A percentile compares a stretch with the other conserved stretches of the same genome.
phyloP scores from a whole-genome alignment of 2,888 invertebrate species.

The Latrodectus elegans region DNA sequence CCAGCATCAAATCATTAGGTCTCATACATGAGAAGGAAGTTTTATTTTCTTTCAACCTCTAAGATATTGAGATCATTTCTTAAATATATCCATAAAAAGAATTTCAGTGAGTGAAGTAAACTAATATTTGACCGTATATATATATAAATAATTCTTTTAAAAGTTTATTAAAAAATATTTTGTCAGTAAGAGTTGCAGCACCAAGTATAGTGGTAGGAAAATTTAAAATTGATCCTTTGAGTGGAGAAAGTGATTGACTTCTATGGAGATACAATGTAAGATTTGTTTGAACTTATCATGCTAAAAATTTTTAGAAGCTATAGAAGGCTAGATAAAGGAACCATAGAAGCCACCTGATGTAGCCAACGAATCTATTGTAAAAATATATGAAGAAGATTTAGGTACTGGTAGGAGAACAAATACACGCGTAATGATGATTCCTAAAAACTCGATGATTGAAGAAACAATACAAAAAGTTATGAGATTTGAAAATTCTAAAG shows the following conservation, averaged over 20 bases:
- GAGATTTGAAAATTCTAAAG: slow-evolving; percentile 9
- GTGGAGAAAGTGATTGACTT: slow-evolving; percentile 10
- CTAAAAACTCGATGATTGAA: slow-evolving; percentile 37
- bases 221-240: not conserved
- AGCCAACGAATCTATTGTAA: not conserved
- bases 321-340: slow-evolving; percentile 11
- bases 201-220: not conserved
- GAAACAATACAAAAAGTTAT: slow-evolving; percentile 27
- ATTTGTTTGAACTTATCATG: not conserved
- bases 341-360: not conserved
- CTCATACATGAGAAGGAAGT: too few relatives aligned
- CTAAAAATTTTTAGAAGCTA: not conserved
- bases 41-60: too few relatives aligned
- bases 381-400: not conserved
- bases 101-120: too few relatives aligned
- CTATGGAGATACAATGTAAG: slow-evolving; percentile 8
- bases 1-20: too few relatives aligned
- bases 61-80: too few relatives aligned
- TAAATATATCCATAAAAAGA: too few relatives aligned
- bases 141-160: too few relatives aligned
- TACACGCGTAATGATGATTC: too few relatives aligned
- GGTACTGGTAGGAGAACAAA: not conserved
- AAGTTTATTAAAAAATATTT: too few relatives aligned
- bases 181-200: too few relatives aligned
- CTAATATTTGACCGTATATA: too few relatives aligned